These are phyloP conservation scores for Synanthedon tipuliformis DNA, from an alignment of 2,888 invertebrate genomes.

Conservation along the genomic window DNA sequence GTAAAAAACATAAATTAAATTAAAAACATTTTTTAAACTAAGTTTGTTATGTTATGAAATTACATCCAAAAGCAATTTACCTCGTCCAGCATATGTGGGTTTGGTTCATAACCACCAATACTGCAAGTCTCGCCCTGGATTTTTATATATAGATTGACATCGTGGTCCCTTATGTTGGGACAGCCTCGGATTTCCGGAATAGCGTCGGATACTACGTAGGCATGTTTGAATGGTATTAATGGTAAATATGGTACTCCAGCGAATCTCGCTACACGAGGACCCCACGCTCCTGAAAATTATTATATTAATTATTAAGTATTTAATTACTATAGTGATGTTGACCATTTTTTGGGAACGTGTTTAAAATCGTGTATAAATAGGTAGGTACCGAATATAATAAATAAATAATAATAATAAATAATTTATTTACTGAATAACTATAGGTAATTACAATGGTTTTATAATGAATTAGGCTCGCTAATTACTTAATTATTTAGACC, in stretches of 20 bases:
- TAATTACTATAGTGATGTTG: too few relatives aligned
- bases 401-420: too few relatives aligned
- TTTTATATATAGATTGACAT: constrained; percentile 83
- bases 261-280: constrained; percentile 77
- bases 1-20: too few relatives aligned
- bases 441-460: too few relatives aligned
- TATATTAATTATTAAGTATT: too few relatives aligned
- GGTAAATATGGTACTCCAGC: constrained; percentile 78
- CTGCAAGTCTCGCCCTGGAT: constrained; percentile 85
- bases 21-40: too few relatives aligned
- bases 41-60: neutral
- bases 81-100: constrained; percentile 84
- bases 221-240: constrained; percentile 86
- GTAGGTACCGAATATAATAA: too few relatives aligned
- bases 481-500: too few relatives aligned
- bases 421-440: too few relatives aligned
- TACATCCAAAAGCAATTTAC: constrained; percentile 34
- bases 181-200: constrained; percentile 79
- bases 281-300: constrained; percentile 76
- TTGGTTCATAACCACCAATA: constrained; percentile 89
- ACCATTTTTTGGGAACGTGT: too few relatives aligned
- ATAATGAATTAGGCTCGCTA: too few relatives aligned
- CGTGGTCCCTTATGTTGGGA: constrained; percentile 90
- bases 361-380: too few relatives aligned
- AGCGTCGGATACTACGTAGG: constrained; percentile 85